Conservation (phyloP, 1,140 invertebrate genomes). For the Samia ricini region DNA sequence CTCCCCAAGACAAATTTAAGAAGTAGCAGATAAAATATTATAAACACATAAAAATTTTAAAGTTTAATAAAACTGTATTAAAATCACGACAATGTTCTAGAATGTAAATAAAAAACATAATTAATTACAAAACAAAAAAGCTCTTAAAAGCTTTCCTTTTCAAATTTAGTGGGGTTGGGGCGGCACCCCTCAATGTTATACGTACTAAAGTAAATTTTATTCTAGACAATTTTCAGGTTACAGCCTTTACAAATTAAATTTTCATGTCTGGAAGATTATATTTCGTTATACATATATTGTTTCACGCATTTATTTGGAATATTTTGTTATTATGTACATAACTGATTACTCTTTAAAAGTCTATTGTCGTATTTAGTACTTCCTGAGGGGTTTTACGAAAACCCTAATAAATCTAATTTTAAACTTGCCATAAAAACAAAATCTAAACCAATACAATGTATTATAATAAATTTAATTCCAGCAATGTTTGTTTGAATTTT, state of each 20-base stretch:
- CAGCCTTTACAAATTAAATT: conserved; percentile 2
- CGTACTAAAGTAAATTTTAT: conserved; percentile 52
- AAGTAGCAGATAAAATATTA: no score
- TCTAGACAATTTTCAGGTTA: conserved; percentile 18
- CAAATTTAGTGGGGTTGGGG: conserved; percentile 64
- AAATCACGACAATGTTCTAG: conserved; percentile 16
- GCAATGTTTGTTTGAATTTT: conserved; percentile 71
- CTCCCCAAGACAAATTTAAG: no score
- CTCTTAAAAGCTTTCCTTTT: conserved; percentile 74
- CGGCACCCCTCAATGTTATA: conserved; percentile 64
- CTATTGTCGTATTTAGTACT: no score
- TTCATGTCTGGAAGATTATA: conserved; percentile 1
- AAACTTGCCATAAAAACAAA: background rate
- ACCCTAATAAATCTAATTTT: background rate
- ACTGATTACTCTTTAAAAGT: background rate
- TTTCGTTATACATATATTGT: background rate
- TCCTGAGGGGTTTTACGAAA: background rate
- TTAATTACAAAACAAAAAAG: conserved; percentile 75
- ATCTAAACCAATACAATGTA: conserved; percentile 12
- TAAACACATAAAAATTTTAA: background rate
- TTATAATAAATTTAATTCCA: conserved; percentile 42
- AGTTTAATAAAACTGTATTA: conserved; percentile 6
- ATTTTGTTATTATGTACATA: no score
- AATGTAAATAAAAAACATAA: conserved; percentile 52
- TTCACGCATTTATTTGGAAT: no score